phyloP scores from a whole-genome alignment of 1,140 invertebrate genomes.

The Drosophila ananassae region DNA sequence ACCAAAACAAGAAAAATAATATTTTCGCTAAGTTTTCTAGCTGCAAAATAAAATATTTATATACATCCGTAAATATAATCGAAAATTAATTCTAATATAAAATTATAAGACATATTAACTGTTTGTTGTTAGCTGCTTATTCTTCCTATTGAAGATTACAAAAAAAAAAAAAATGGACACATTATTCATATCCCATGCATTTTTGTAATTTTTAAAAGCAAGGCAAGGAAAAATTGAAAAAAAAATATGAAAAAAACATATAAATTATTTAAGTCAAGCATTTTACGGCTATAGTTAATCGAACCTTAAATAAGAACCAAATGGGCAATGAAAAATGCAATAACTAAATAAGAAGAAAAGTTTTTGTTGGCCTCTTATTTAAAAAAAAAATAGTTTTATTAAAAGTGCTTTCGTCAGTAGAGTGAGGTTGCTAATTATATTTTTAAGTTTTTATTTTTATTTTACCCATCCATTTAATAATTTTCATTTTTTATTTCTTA shows the following conservation, averaged over 20 bases:
- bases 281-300: conserved; percentile 41
- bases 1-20: conserved; percentile 19
- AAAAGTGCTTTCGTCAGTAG: not conserved
- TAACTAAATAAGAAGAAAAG: conserved; percentile 36
- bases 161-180: conserved; percentile 21
- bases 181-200: conserved; percentile 49
- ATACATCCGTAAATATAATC: conserved; percentile 52
- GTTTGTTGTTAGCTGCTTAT: conserved; percentile 81
- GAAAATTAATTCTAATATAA: conserved; percentile 36
- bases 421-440: not conserved
- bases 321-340: conserved; percentile 47
- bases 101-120: conserved; percentile 61
- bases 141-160: conserved; percentile 79
- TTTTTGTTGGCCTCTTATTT: not conserved
- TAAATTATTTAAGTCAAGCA: conserved; percentile 23
- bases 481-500: conserved; percentile 39
- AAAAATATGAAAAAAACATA: conserved; percentile 11
- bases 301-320: conserved; percentile 45
- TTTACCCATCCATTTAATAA: conserved; percentile 42
- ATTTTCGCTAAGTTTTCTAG: conserved; percentile 55
- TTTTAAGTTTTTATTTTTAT: conserved; percentile 11
- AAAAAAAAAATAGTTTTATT: conserved; percentile 1
- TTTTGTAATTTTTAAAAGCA: conserved; percentile 51
- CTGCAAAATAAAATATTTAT: conserved; percentile 54
- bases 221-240: conserved; percentile 35